phyloP scores from a whole-genome alignment of 2,888 invertebrate genomes.

The Oxystoma pomonae region DNA sequence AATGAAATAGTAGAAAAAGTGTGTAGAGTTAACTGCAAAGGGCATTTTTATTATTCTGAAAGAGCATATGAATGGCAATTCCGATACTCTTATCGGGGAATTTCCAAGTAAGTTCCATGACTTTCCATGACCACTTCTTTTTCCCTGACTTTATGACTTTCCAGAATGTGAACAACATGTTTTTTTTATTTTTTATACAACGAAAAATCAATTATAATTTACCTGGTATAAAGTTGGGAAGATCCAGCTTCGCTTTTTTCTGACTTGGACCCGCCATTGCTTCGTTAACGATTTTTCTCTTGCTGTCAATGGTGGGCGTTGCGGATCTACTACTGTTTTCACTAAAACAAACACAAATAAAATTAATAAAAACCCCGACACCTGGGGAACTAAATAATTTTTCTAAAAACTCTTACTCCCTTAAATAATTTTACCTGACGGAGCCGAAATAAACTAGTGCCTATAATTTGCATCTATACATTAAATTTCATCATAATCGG shows the following conservation, averaged over 20 bases:
- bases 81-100: no score
- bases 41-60: no score
- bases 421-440: no score
- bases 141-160: no score
- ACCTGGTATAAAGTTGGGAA: conserved; percentile 49
- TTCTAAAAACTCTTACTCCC: conserved; percentile 5
- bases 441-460: no score
- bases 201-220: conserved; percentile 42
- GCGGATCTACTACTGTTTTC: conserved; percentile 54
- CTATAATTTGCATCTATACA: no score
- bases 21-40: no score
- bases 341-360: conserved; percentile 36
- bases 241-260: conserved; percentile 56
- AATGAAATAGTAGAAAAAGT: no score
- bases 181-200: conserved; percentile 5
- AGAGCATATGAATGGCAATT: no score
- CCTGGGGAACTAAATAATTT: background rate
- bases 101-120: no score
- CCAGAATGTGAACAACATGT: background rate
- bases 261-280: conserved; percentile 48
- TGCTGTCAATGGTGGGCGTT: conserved; percentile 47
- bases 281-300: conserved; percentile 45
- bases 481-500: no score
- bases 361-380: conserved; percentile 7
- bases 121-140: no score